Evolutionary conservation across 2,113 vertebrate species (phyloP).

Genomic region (Hemiscyllium ocellatum): DNA sequence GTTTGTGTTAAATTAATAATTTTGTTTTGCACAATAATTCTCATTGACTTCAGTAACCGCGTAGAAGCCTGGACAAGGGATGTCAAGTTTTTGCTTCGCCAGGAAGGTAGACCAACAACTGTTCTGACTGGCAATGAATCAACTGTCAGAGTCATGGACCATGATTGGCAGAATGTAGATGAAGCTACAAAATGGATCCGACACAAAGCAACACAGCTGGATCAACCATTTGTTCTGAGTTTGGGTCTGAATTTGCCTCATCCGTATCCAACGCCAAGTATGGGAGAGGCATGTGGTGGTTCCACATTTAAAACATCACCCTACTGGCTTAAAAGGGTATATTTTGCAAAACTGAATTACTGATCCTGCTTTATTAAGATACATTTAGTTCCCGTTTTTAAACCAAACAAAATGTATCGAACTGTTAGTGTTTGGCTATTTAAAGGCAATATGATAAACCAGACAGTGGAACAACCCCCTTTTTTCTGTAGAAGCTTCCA

Average conservation of each 20-base stretch:
- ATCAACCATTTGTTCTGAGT: constrained; percentile 78
- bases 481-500: background rate
- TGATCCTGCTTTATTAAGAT: background rate
- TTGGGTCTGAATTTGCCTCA: constrained; percentile 91
- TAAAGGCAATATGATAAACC: background rate
- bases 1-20: background rate
- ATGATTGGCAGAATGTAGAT: constrained; percentile 76
- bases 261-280: constrained; percentile 74
- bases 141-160: constrained; percentile 67
- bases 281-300: constrained; percentile 77
- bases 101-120: constrained; percentile 77
- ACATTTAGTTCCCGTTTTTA: background rate
- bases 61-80: constrained; percentile 94
- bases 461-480: background rate
- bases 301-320: constrained; percentile 88
- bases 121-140: constrained; percentile 66
- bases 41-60: constrained; percentile 71
- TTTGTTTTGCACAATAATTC: background rate
- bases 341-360: constrained; percentile 39
- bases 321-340: constrained; percentile 85
- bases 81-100: constrained; percentile 75
- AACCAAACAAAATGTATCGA: background rate
- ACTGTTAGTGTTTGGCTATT: constrained; percentile 5
- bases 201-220: constrained; percentile 55
- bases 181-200: constrained; percentile 71